Base-by-base conservation (phyloP, 2,888 invertebrate genomes). In the Papilio gigon region DNA sequence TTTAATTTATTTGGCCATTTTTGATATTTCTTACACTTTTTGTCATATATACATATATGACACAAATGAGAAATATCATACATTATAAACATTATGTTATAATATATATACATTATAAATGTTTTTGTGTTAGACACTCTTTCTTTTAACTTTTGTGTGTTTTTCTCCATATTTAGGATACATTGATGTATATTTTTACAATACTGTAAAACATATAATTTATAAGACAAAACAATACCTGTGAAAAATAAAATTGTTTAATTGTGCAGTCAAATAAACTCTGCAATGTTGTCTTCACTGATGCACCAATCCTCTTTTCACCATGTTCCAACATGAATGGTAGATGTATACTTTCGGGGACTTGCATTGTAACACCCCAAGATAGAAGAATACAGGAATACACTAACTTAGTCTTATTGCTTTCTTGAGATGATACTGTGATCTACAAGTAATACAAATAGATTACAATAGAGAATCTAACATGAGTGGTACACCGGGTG, bases 181-280 rank as follows among this genome's bases (percentile, higher is more conserved):
- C n/a, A n/a, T n/a, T n/a, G n/a, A n/a, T n/a, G n/a, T n/a, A n/a
- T n/a, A n/a, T n/a, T n/a, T n/a, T n/a, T n/a, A n/a, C n/a, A n/a
- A n/a, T n/a, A n/a, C n/a, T n/a, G n/a, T n/a, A n/a, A n/a, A n/a
- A n/a, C n/a, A n/a, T n/a, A n/a, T n/a, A n/a, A n/a, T n/a, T n/a
- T n/a, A n/a, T n/a, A n/a, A n/a, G n/a, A 60, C 8, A 5, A 40
- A 25, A 61, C 66, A 17, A 69, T 80, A 92, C 92, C 87, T 92
- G 90, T 56, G 87, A 85, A 75, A 92, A 90, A 76, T 63, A 74
- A 68, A 84, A 85, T 22, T 85, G 89, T 70, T 81, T 84, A 17
- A 93, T 89, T 67, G 83, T 86, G 70, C 93, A 92, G 73, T 93
- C 93, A 86, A 93, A 93, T 63, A 91, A 75, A 35, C 77, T 85